Conservation (phyloP, 2,888 invertebrate genomes). For the Epistrophella euchroma region DNA sequence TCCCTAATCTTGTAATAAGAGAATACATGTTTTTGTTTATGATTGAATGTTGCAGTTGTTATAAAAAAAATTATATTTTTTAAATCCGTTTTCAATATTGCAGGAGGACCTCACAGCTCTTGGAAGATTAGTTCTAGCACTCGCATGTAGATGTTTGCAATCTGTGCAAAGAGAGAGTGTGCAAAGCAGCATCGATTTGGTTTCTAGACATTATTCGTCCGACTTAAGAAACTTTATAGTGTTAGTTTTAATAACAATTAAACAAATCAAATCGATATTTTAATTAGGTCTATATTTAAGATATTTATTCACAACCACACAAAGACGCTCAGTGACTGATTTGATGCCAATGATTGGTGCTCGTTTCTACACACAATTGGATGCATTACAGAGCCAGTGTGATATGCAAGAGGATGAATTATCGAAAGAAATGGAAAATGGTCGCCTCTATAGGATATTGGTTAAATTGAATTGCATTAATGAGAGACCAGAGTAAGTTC, state of each 20-base stretch:
- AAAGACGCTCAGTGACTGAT: constrained; percentile 94
- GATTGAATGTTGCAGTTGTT: no score
- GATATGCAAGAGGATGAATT: constrained; percentile 96
- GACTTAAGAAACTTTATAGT: constrained; percentile 97
- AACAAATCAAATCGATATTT: not conserved
- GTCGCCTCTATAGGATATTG: constrained; percentile 94
- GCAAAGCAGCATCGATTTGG: constrained; percentile 93
- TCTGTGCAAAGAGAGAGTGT: constrained; percentile 95
- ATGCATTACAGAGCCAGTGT: constrained; percentile 93
- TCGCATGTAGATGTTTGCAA: constrained; percentile 96
- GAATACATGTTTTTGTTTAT: no score
- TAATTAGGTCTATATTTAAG: constrained; percentile 82
- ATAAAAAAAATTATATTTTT: not conserved
- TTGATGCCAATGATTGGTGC: constrained; percentile 99
- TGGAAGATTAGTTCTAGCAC: constrained; percentile 94
- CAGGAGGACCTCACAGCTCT: constrained; percentile 95
- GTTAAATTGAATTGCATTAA: constrained; percentile 97
- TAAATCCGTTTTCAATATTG: constrained; percentile 14
- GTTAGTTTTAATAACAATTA: constrained; percentile 85
- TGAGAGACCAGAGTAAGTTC: constrained; percentile 95
- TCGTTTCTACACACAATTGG: constrained; percentile 97
- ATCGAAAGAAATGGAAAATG: constrained; percentile 97
- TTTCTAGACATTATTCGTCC: constrained; percentile 94
- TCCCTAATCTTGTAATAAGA: no score
- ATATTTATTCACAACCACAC: constrained; percentile 89